Base-by-base conservation (phyloP, 2,797 vertebrate species). In the Cyclura pinguis region DNA sequence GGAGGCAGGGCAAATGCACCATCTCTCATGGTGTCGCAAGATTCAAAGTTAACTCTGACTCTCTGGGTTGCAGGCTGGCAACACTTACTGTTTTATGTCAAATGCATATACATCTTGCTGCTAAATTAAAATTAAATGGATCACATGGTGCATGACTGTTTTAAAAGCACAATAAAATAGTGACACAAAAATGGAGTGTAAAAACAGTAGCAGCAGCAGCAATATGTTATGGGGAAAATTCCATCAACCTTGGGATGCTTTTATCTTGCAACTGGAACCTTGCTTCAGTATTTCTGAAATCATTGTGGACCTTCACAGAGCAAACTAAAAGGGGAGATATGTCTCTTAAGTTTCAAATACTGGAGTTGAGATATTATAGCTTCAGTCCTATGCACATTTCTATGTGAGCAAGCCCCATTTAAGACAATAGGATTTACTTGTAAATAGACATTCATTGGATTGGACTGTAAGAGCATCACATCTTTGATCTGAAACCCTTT, bases 401-500 rank as follows among this genome's bases (percentile, higher is more conserved):
- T 69, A 29, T 69, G 27, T 69, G 64, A 59, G 57, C 29, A 69
- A 69, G 67, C 67, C 9, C 67, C 14, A 47, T 16, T 29, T 27
- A 38, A 5, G 6, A 67, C 24, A 50, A 32, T 16, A 18, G 72
- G 80, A 2, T 22, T 35, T 55, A 22, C 50, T 57, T 78, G 35
- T 81, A n/a, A 78, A 64, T 27, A 64, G 35, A 24, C 47, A 67
- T 59, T 9, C 16, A 52, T 6, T 87, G 85, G 47, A 62, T 4
- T 20, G 35, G 4, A 8, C 35, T 87, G 52, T 62, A 47, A 47
- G 62, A 77, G 6, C 32, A 35, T 29, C 62, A 72, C 3, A 59
- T n/a, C n/a, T 73, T 59, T 20, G 27, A 77, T 9, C 42, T 90
- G 89, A 73, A 80, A n/a, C 50, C 18, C n/a, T 89, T 85, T n/a